Base-by-base conservation (phyloP, 2,113 vertebrate genomes). In the Sander lucioperca region DNA sequence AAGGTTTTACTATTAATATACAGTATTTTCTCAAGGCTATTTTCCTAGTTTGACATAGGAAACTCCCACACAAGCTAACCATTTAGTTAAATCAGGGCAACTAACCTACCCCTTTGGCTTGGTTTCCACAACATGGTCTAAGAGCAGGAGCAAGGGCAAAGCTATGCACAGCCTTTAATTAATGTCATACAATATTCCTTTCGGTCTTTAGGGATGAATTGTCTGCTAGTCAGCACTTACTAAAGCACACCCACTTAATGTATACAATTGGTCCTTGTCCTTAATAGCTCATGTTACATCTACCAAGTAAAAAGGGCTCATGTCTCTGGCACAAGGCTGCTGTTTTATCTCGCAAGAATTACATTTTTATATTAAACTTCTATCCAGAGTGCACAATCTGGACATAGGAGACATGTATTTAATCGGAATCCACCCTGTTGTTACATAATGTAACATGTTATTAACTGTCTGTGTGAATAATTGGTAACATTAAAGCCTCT, bases 391-490 rank as follows among this genome's bases (percentile, higher is more conserved):
- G 58, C 12, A 73, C 43, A 54, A 11, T 47, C 23, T 67, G 56
- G 50, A n/a, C 33, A 65, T 16, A 39, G 1, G 19, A 25, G 5
- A 27, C 62, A 64, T 53, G 16, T 8, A 15, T 53, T 27, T 39
- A 1, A 45, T 36, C 30, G 19, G 16, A 74, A 53, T 47, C 48
- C 47, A 71, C 36, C 6, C 25, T 23, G 2, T 63, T 80, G 23
- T 6, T 72, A 19, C 47, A 74, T 62, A 45, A 83, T 62, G 51
- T 54, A 69, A 59, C 62, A 48, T n/a, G 8, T 47, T 19, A 51
- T 23, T n/a, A 66, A 36, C 61, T 19, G 9, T 51, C 21, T 74
- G 25, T 77, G 48, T 66, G 51, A 84, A 56, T 68, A 84, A 78
- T 78, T 78, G 45, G 54, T 57, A 76, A 85, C 45, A 63, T 61